phyloP scores from a whole-genome alignment of 2,113 vertebrate species.

The Mastomys natalensis region DNA sequence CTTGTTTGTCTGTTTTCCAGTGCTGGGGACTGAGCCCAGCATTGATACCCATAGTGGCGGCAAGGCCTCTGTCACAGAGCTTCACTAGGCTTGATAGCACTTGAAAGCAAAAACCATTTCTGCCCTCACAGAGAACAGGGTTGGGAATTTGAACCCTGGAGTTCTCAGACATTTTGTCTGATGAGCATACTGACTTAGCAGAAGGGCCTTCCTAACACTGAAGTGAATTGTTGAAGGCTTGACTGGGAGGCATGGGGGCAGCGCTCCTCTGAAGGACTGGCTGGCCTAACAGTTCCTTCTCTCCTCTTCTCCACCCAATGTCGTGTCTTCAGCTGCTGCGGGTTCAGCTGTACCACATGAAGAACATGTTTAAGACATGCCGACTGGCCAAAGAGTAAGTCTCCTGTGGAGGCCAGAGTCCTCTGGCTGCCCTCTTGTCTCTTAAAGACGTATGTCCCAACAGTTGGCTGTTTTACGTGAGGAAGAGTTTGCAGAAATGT shows the following conservation, averaged over 20 bases:
- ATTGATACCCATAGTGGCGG: neutral
- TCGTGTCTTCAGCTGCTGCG: conserved; percentile 91
- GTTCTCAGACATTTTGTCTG: neutral
- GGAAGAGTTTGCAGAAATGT: neutral
- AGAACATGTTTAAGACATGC: conserved; percentile 98
- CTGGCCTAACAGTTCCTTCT: neutral
- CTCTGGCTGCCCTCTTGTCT: neutral
- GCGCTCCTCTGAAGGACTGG: neutral
- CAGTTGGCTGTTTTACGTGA: neutral
- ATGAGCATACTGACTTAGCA: neutral
- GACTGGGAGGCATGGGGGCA: neutral
- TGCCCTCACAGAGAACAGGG: neutral
- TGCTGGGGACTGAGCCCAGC: neutral
- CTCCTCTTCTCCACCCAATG: neutral
- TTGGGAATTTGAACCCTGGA: neutral
- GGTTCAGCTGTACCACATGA: conserved; percentile 96
- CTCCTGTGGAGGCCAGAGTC: neutral
- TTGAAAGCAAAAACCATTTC: neutral
- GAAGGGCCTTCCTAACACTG: neutral
- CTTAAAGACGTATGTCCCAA: neutral
- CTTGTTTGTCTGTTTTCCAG: neutral
- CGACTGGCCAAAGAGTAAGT: conserved; percentile 96
- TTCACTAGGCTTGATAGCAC: neutral
- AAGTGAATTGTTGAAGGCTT: neutral
- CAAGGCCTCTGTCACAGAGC: neutral